Conservation (phyloP, 2,113 vertebrate genomes). For the Brachirus orientalis region DNA sequence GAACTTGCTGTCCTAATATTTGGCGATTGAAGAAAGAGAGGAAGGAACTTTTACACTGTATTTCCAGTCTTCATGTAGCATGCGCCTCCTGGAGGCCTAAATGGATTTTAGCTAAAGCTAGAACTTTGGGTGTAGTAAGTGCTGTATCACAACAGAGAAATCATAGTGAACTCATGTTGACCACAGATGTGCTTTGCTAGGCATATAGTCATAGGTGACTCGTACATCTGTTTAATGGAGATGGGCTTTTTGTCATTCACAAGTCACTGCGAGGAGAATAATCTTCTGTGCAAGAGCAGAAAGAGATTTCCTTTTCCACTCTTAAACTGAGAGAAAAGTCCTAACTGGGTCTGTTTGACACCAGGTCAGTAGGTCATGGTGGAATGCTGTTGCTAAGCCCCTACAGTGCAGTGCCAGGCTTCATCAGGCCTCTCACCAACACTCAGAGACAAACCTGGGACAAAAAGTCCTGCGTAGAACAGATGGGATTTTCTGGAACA, state of each 20-base stretch:
- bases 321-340: slow-evolving; percentile 16
- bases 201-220: slow-evolving; percentile 48
- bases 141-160: slow-evolving; percentile 39
- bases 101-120: slow-evolving; percentile 52
- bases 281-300: slow-evolving; percentile 28
- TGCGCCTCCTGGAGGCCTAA: slow-evolving; percentile 40
- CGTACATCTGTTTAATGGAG: slow-evolving; percentile 30
- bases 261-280: slow-evolving; percentile 57
- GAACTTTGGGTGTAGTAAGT: slow-evolving; percentile 45
- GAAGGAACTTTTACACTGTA: slow-evolving; percentile 34
- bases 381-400: slow-evolving; percentile 44
- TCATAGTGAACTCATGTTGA: slow-evolving; percentile 43
- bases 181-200: slow-evolving; percentile 53
- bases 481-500: slow-evolving; percentile 47
- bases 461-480: slow-evolving; percentile 36
- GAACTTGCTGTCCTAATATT: slow-evolving; percentile 51
- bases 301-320: slow-evolving; percentile 29
- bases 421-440: slow-evolving; percentile 64
- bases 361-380: slow-evolving; percentile 32
- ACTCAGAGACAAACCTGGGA: slow-evolving; percentile 46
- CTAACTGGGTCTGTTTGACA: slow-evolving; percentile 26
- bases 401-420: slow-evolving; percentile 55
- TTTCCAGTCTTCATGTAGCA: slow-evolving; percentile 56
- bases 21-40: slow-evolving; percentile 39
- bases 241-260: slow-evolving; percentile 43